A percentile compares a stretch with the other conserved stretches of the same genome.
Evolutionary conservation across 2,113 vertebrate species (phyloP).

Genomic region (Pitta sordida): DNA sequence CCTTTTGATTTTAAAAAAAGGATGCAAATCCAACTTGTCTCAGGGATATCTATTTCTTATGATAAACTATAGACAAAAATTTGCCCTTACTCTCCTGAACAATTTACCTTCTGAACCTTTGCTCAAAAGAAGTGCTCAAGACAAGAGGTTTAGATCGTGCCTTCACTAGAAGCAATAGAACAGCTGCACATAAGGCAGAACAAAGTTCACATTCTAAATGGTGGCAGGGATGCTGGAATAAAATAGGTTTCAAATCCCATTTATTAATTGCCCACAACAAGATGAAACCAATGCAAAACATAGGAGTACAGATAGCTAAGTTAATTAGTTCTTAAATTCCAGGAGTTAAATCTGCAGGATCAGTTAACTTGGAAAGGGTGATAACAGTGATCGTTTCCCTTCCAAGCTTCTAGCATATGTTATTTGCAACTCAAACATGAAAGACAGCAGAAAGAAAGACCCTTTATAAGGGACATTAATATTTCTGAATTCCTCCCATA

Average conservation of each 20-base stretch:
- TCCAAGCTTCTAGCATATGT: background rate
- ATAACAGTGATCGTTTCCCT: background rate
- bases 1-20: background rate
- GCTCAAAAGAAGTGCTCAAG: background rate
- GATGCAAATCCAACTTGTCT: background rate
- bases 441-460: background rate
- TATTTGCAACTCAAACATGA: background rate
- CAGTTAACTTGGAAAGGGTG: background rate
- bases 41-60: background rate
- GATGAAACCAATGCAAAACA: background rate
- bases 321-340: background rate
- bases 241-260: background rate
- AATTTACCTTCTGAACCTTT: background rate
- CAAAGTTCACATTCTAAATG: background rate
- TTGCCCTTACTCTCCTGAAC: background rate
- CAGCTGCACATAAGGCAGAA: background rate
- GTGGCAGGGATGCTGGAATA: background rate
- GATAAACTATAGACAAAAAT: background rate
- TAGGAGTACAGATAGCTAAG: background rate
- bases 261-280: background rate
- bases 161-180: background rate
- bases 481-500: conserved; percentile 2
- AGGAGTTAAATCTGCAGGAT: background rate
- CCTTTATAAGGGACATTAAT: background rate
- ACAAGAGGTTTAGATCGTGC: background rate